phyloP scores from a whole-genome alignment of 2,797 vertebrate species.

The Anguilla anguilla region DNA sequence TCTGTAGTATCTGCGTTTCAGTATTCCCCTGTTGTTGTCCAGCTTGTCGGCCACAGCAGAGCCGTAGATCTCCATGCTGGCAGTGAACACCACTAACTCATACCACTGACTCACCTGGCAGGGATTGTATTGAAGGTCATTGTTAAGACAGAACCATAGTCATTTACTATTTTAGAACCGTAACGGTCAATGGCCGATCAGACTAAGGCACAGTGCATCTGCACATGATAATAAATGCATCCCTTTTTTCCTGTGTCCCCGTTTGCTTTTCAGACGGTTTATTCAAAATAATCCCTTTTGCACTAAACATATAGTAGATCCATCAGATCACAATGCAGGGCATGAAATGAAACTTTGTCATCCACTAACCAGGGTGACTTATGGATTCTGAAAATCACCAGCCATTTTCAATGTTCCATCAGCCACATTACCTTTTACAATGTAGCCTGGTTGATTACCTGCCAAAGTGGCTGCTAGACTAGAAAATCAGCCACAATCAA shows the following conservation, averaged over 20 bases:
- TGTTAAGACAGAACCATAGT: neutral
- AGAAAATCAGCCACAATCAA: too few relatives aligned
- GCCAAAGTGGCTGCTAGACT: too few relatives aligned
- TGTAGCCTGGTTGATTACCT: too few relatives aligned
- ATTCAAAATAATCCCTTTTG: too few relatives aligned
- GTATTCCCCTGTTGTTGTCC: slow-evolving; percentile 77
- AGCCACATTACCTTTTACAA: too few relatives aligned
- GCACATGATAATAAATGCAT: neutral
- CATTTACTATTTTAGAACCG: neutral
- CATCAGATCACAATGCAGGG: too few relatives aligned
- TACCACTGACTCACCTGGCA: slow-evolving; percentile 81
- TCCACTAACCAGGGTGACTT: too few relatives aligned
- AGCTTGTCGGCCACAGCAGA: slow-evolving; percentile 80
- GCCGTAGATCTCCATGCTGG: slow-evolving; percentile 84
- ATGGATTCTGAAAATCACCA: too few relatives aligned
- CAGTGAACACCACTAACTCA: slow-evolving; percentile 81
- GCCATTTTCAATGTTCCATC: too few relatives aligned
- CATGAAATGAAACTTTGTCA: too few relatives aligned
- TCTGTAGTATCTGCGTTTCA: slow-evolving; percentile 78
- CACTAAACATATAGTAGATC: too few relatives aligned
- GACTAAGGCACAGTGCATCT: neutral
- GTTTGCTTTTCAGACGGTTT: too few relatives aligned
- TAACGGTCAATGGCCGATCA: neutral
- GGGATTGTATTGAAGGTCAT: neutral
- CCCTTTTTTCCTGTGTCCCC: neutral